Conservation (phyloP, 1,140 invertebrate genomes). For the Penaeus chinensis region DNA sequence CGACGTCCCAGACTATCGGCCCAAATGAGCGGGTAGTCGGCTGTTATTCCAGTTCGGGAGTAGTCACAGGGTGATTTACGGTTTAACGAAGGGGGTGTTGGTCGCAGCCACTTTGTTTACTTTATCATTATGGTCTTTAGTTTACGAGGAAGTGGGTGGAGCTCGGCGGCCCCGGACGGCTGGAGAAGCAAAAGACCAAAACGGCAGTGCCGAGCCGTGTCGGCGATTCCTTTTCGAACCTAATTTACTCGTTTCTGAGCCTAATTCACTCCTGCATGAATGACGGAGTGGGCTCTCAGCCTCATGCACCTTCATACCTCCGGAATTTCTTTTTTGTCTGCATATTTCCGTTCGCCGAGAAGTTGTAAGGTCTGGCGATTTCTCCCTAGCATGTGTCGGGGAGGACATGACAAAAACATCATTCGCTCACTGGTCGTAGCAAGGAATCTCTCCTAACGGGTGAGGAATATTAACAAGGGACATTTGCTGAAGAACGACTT, state of each 20-base stretch:
- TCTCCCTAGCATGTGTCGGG: no score
- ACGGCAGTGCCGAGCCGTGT: slow-evolving; percentile 15
- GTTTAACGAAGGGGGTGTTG: background rate
- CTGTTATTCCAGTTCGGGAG: background rate
- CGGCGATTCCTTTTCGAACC: background rate
- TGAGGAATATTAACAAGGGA: background rate
- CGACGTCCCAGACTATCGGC: background rate
- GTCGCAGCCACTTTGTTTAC: slow-evolving; percentile 14
- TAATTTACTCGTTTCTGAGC: no score
- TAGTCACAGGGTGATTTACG: background rate
- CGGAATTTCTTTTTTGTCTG: no score
- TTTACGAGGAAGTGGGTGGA: slow-evolving; percentile 17
- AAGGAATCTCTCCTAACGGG: background rate
- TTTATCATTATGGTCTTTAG: slow-evolving; percentile 17
- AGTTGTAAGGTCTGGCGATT: no score
- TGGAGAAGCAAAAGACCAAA: background rate
- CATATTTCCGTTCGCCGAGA: no score
- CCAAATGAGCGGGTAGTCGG: background rate
- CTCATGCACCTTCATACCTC: no score
- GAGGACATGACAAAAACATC: no score
- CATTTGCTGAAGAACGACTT: background rate
- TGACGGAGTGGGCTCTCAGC: no score
- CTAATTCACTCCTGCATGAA: no score
- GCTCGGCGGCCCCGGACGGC: background rate
- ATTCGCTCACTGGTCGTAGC: no score